Conservation (phyloP, 2,888 invertebrate genomes). For the Melanotus villosus region DNA sequence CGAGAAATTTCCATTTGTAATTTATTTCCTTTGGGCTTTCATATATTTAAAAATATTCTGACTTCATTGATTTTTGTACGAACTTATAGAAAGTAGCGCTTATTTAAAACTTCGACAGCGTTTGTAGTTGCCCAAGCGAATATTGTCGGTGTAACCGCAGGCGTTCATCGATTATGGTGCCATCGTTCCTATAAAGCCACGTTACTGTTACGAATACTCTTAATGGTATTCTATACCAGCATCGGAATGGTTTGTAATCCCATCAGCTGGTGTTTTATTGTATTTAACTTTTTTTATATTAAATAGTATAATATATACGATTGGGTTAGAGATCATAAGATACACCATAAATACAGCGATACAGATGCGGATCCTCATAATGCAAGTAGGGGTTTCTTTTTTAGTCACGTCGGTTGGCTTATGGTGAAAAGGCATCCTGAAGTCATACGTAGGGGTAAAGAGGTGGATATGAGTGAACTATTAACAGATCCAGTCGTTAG, state of each 20-base stretch:
- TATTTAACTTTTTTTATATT: too few relatives aligned
- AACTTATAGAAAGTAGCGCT: too few relatives aligned
- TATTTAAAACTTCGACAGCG: too few relatives aligned
- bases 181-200: constrained; percentile 93
- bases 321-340: constrained; percentile 84
- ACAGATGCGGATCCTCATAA: constrained; percentile 89
- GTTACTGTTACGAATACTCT: constrained; percentile 82
- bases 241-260: too few relatives aligned
- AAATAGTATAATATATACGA: too few relatives aligned
- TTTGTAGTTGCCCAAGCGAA: too few relatives aligned
- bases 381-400: constrained; percentile 89
- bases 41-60: too few relatives aligned
- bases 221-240: constrained; percentile 74
- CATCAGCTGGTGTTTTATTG: too few relatives aligned
- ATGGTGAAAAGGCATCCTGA: constrained; percentile 92
- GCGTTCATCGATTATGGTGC: constrained; percentile 94
- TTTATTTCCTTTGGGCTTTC: too few relatives aligned
- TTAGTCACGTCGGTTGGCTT: constrained; percentile 94
- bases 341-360: constrained; percentile 83
- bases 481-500: constrained; percentile 80
- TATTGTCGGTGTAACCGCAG: constrained; percentile 85
- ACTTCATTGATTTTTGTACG: too few relatives aligned
- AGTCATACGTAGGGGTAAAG: constrained; percentile 81
- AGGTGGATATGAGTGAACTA: constrained; percentile 89
- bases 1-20: too few relatives aligned